Base-by-base conservation (phyloP, 2,797 vertebrate genomes). In the Sebastes nivosus region DNA sequence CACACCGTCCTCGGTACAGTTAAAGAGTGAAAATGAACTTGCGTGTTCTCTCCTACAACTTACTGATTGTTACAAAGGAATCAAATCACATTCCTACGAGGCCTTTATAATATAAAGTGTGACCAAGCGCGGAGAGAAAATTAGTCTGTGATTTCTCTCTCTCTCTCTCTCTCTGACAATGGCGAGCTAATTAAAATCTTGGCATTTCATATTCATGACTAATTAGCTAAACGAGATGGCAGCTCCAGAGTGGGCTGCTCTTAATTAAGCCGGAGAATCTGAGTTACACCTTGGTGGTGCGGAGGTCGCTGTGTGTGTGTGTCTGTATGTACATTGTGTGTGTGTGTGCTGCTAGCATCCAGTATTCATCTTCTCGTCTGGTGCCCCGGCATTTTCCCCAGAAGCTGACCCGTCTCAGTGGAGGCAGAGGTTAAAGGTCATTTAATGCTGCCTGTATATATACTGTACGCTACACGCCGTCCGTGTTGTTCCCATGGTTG, bases 161-260 rank as follows among this genome's bases (percentile, higher is more conserved):
- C 65, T 67, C 65, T 67, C 70, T 75, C 60, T 50, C 61, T 75
- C 42, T 65, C 67, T 85, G 82, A 91, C 89, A 91, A 90, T 72
- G 76, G 81, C 68, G 55, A 69, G 80, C 88, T 94, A 91, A 94
- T 95, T 94, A 94, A 92, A 93, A 93, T 78, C 79, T 79, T 88
- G 83, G 84, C 90, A 90, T 91, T 91, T 94, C 81, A 92, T 88
- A 93, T 93, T 90, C 93, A 90, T 65, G 83, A 89, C 89, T 93
- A 93, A 92, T 93, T 93, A 93, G 75, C 81, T 89, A 86, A 94
- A 92, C 27, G 85, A 90, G 83, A 87, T 88, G 91, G 91, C 84
- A 90, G 88, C 83, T 93, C 83, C 68, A 84, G 85, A 88, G 89
- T 89, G 90, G 88, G 82, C 83, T 66, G 81, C 80, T 92, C 88